Evolutionary conservation across 2,797 vertebrate genomes (phyloP), one percentile per base, ranked within the genome.

Genomic region (Oreochromis grahami): DNA sequence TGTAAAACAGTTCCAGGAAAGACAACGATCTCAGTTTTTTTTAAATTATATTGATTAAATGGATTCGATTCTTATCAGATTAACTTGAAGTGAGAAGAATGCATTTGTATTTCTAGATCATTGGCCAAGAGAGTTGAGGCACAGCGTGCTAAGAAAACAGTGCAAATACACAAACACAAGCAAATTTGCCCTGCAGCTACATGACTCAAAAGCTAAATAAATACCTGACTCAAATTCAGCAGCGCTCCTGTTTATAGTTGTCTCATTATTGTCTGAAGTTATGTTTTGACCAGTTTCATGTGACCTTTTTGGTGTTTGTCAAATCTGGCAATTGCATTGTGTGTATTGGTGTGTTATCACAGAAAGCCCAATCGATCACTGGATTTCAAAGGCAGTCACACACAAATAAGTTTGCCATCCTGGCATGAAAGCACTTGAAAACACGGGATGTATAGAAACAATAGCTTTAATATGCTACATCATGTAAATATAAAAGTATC

Each of bases 391-490:
- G 29, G 6, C 15, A 48, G 24, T 12, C 24, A 5, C 14, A 19
- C 24, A 50, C 1, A 26, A 45, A 56, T 26, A 52, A 3, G 10
- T 43, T 72, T 48, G 26, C 11, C 3, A 50, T n/a, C 10, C 15
- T 29, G 0, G 10, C 26, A 74, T 1, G 11, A 50, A 74, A 6
- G 72, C 41, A 34, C 78, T 65, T 26, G 43, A 77, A 85, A 86
- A 76, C 15, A 81, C 14, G n/a, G 80, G 13, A 77, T 51, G 5
- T 91, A 88, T 88, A 95, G 93, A 94, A 96, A 94, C 86, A 92
- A 93, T 93, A 96, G 86, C 80, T 97, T 96, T 96, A 96, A 95
- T 96, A 77, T 94, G 91, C 96, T 97, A 96, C 95, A 95, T 94
- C 79, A 60, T 87, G 90, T 79, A 74, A 90, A 94, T 96, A 95